Percentiles rank a stretch among this genome's conserved stretches.
These are phyloP conservation scores for Zophobas morio DNA, from an alignment of 1,140 invertebrate species.

Conservation along the genomic window DNA sequence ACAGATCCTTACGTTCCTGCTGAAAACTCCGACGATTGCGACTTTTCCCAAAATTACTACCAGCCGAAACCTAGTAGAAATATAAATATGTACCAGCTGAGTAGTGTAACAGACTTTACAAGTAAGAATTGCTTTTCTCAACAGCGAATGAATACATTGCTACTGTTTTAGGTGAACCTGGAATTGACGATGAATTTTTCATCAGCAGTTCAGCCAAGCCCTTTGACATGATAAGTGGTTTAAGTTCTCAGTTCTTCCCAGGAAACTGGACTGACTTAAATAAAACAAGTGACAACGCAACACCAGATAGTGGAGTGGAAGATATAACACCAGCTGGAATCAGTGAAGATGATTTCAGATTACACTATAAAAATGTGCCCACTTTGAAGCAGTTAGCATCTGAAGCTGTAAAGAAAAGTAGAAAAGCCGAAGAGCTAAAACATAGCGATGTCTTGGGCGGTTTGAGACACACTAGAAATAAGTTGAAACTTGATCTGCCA, in stretches of 20 bases:
- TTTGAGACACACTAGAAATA: slow-evolving; percentile 79
- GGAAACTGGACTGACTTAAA: slow-evolving; percentile 65
- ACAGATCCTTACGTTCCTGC: slow-evolving; percentile 31
- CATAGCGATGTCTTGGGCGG: slow-evolving; percentile 72
- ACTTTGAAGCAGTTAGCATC: slow-evolving; percentile 60
- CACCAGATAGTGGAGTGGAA: slow-evolving; percentile 74
- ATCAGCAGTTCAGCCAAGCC: slow-evolving; percentile 80
- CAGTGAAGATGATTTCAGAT: slow-evolving; percentile 57
- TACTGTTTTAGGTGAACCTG: slow-evolving; percentile 34
- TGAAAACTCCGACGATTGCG: slow-evolving; percentile 41
- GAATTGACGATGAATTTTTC: slow-evolving; percentile 75
- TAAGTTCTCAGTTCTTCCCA: slow-evolving; percentile 82
- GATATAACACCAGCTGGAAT: slow-evolving; percentile 71
- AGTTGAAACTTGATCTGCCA: slow-evolving; percentile 79
- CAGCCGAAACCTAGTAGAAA: slow-evolving; percentile 43
- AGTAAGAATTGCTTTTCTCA: slow-evolving; percentile 38
- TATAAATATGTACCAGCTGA: slow-evolving; percentile 53
- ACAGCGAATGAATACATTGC: background rate
- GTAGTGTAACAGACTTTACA: slow-evolving; percentile 50
- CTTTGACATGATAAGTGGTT: slow-evolving; percentile 74
- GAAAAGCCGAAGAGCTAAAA: slow-evolving; percentile 40
- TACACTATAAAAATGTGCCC: slow-evolving; percentile 50
- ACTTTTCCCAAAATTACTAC: slow-evolving; percentile 35
- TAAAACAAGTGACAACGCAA: slow-evolving; percentile 65
- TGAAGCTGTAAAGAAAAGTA: slow-evolving; percentile 58